These are phyloP conservation scores for Heterocephalus glaber DNA, from an alignment of 2,113 vertebrate species.

Conservation along the genomic window DNA sequence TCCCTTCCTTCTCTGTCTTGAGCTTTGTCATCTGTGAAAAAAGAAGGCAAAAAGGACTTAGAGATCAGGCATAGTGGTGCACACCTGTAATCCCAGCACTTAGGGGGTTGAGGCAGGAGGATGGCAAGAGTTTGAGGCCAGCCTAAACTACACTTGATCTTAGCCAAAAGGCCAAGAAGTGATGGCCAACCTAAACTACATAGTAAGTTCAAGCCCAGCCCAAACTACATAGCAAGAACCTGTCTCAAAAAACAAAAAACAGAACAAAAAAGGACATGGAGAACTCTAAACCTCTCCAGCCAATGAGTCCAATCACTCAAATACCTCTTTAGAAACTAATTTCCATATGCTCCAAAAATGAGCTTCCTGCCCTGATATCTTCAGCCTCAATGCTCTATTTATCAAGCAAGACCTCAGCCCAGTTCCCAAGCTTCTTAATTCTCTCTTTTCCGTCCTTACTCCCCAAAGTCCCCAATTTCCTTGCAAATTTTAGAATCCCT, in stretches of 20 bases:
- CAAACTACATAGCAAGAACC: background rate
- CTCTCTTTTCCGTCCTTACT: background rate
- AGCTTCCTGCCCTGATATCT: background rate
- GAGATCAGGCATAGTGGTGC: background rate
- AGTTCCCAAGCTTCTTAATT: background rate
- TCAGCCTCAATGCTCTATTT: background rate
- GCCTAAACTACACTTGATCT: too few species aligned
- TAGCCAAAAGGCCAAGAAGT: too few species aligned
- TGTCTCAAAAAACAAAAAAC: background rate
- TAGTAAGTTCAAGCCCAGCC: background rate
- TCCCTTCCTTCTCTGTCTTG: background rate
- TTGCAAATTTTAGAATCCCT: background rate
- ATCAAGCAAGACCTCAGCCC: background rate
- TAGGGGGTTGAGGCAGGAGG: background rate
- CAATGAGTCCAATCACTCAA: background rate
- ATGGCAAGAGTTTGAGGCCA: background rate
- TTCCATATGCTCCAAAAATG: constrained; percentile 31
- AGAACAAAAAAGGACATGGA: background rate
- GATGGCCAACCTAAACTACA: too few species aligned
- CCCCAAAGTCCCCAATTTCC: background rate
- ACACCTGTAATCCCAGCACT: background rate
- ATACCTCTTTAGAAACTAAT: constrained; percentile 46
- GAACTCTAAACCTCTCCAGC: background rate
- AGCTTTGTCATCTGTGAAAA: background rate
- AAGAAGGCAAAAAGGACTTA: background rate